These are phyloP conservation scores for Dendronephthya gigantea DNA, from an alignment of 64 coral and sea anemone genomes.

Conservation along the genomic window DNA sequence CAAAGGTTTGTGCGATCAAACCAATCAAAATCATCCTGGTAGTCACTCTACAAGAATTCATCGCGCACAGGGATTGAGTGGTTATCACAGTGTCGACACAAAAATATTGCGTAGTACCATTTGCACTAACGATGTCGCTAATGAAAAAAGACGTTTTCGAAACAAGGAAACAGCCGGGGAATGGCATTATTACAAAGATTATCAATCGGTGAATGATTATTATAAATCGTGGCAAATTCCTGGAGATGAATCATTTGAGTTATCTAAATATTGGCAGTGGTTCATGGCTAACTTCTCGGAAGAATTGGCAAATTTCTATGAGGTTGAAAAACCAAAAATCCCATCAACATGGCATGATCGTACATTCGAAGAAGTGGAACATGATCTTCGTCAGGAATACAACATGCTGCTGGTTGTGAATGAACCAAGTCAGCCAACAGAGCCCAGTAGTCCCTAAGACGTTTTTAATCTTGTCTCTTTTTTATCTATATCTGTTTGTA, in stretches of 20 bases:
- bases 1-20: not conserved
- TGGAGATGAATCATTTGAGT: not conserved
- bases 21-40: not conserved
- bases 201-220: not conserved
- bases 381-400: not conserved
- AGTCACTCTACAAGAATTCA: not conserved
- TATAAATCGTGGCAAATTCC: not conserved
- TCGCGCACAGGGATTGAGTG: not conserved
- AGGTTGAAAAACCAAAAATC: not conserved
- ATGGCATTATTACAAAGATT: not conserved
- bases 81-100: not conserved
- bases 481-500: too few relatives aligned
- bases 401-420: too few relatives aligned
- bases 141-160: not conserved
- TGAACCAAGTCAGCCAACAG: too few relatives aligned
- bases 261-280: not conserved
- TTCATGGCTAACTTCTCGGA: not conserved
- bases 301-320: not conserved
- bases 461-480: too few relatives aligned
- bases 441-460: too few relatives aligned
- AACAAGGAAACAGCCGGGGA: not conserved
- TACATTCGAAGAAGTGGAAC: not conserved
- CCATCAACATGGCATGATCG: not conserved
- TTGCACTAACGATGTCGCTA: not conserved
- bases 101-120: not conserved